Evolutionary conservation across 2,888 invertebrate species (phyloP).

Genomic region (Danaus chrysippus): DNA sequence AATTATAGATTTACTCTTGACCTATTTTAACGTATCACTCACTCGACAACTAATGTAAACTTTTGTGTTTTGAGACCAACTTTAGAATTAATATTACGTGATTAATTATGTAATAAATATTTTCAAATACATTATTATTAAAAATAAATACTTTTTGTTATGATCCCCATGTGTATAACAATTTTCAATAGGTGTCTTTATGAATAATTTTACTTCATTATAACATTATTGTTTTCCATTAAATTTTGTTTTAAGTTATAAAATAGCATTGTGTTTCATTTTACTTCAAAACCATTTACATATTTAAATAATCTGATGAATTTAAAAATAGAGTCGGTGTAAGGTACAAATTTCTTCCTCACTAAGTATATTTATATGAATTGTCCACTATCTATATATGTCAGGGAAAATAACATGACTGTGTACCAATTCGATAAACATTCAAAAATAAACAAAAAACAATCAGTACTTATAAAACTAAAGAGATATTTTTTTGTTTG

Average conservation of each 20-base stretch:
- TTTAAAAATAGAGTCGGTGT: neutral
- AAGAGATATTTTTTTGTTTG: neutral
- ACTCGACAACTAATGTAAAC: conserved; percentile 12
- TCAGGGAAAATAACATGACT: conserved; percentile 23
- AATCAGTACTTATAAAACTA: neutral
- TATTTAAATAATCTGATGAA: neutral
- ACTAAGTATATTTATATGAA: conserved; percentile 5
- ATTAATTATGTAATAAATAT: too few relatives aligned
- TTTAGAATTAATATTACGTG: conserved; percentile 6
- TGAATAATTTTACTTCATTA: too few relatives aligned
- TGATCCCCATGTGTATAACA: too few relatives aligned
- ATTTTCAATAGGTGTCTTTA: too few relatives aligned
- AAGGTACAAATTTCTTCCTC: conserved; percentile 1
- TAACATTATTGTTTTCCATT: too few relatives aligned
- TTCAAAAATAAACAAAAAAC: neutral
- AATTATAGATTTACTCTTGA: conserved; percentile 23
- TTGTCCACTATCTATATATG: conserved; percentile 19
- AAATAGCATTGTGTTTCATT: neutral
- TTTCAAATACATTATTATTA: too few relatives aligned
- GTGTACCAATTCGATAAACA: conserved; percentile 19
- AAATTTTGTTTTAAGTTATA: too few relatives aligned
- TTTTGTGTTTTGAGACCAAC: conserved; percentile 9
- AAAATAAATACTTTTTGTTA: too few relatives aligned
- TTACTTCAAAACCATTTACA: neutral
- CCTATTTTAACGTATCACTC: conserved; percentile 21